Evolutionary conservation across 2,888 invertebrate species (phyloP).

Genomic region (Pyrochroa serraticornis): DNA sequence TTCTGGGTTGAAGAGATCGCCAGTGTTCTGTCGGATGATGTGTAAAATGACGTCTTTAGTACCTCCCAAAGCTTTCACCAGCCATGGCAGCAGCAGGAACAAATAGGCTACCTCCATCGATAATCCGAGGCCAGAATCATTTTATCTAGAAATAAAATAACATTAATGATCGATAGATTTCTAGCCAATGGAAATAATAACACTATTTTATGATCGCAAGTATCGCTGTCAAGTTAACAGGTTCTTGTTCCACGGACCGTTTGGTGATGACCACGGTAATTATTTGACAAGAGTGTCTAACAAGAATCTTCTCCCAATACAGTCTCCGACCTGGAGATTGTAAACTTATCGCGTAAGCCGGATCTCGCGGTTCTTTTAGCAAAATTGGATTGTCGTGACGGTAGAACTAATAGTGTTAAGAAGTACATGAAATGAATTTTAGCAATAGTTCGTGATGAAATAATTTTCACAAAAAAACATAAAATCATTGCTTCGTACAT

Average conservation of each 20-base stretch:
- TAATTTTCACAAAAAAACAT: too few relatives aligned
- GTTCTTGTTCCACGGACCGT: neutral
- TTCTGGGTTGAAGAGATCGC: conserved; percentile 65
- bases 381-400: too few relatives aligned
- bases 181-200: too few relatives aligned
- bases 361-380: too few relatives aligned
- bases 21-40: conserved; percentile 65
- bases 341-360: too few relatives aligned
- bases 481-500: too few relatives aligned
- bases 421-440: too few relatives aligned
- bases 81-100: conserved; percentile 23
- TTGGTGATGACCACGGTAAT: neutral
- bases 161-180: neutral
- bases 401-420: too few relatives aligned
- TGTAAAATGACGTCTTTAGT: conserved; percentile 29
- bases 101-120: conserved; percentile 27
- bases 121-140: conserved; percentile 24
- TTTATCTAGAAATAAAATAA: conserved; percentile 21
- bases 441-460: too few relatives aligned
- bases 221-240: conserved; percentile 1
- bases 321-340: too few relatives aligned
- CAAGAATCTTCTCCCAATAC: neutral
- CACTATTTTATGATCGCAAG: conserved; percentile 6
- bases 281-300: too few relatives aligned
- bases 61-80: conserved; percentile 19